Evolutionary conservation across 2,797 vertebrate genomes (phyloP).

Genomic region (Astyanax mexicanus): DNA sequence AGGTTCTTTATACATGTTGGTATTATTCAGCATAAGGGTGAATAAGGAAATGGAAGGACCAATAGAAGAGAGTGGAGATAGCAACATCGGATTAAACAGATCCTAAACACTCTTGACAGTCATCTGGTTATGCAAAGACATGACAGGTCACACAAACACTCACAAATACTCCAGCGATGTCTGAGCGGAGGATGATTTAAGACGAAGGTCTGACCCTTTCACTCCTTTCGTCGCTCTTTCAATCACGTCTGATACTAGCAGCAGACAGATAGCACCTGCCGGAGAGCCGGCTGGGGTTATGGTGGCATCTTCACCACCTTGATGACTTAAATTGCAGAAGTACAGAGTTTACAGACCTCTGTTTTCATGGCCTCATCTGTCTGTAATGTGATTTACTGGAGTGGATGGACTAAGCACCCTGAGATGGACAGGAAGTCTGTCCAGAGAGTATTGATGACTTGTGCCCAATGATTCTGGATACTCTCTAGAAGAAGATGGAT

Average conservation of each 20-base stretch:
- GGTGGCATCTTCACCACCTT: slow-evolving; percentile 5
- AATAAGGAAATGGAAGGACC: slow-evolving; percentile 26
- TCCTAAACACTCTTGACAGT: slow-evolving; percentile 18
- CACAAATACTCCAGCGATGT: slow-evolving; percentile 10
- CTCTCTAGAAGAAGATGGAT: no score
- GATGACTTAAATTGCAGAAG: not conserved
- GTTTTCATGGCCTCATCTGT: not conserved
- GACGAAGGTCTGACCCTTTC: slow-evolving; percentile 34
- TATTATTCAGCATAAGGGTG: no score
- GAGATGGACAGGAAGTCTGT: no score
- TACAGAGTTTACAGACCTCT: slow-evolving; percentile 8
- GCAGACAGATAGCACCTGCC: not conserved
- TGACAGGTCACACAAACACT: slow-evolving; percentile 8
- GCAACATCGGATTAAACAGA: slow-evolving; percentile 4
- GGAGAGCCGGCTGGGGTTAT: slow-evolving; percentile 25
- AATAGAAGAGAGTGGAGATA: slow-evolving; percentile 17
- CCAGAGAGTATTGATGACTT: no score
- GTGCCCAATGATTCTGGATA: no score
- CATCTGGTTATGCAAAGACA: slow-evolving; percentile 33
- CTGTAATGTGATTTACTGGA: not conserved
- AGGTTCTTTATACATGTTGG: not conserved
- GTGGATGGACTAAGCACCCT: not conserved
- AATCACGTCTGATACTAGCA: not conserved
- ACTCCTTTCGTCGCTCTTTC: slow-evolving; percentile 16
- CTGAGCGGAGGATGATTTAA: slow-evolving; percentile 42